Evolutionary conservation across 2,888 invertebrate genomes (phyloP).

Genomic region (Chrysina gloriosa): DNA sequence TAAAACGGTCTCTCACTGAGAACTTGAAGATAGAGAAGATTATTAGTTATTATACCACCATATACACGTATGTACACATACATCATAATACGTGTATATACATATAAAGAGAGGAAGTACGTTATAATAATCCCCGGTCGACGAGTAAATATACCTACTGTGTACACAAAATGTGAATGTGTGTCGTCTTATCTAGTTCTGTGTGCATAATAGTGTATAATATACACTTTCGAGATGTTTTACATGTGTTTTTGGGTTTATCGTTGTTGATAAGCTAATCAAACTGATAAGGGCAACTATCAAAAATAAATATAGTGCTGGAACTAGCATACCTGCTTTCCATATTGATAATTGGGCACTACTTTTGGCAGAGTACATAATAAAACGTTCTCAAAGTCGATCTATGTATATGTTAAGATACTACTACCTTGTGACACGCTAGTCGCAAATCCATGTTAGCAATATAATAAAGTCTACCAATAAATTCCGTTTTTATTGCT

Average conservation of each 20-base stretch:
- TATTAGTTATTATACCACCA: slow-evolving; percentile 30
- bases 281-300: slow-evolving; percentile 53
- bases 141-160: slow-evolving; percentile 41
- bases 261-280: slow-evolving; percentile 62
- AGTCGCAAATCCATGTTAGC: slow-evolving; percentile 28
- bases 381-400: slow-evolving; percentile 8
- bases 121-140: slow-evolving; percentile 42
- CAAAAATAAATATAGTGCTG: slow-evolving; percentile 32
- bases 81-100: slow-evolving; percentile 24
- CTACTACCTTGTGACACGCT: slow-evolving; percentile 19
- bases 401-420: slow-evolving; percentile 11
- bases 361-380: slow-evolving; percentile 35
- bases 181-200: slow-evolving; percentile 42
- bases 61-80: slow-evolving; percentile 29
- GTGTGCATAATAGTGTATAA: slow-evolving; percentile 41
- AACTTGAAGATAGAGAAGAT: slow-evolving; percentile 24
- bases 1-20: slow-evolving; percentile 10
- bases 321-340: slow-evolving; percentile 36
- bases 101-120: slow-evolving; percentile 42
- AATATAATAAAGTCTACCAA: slow-evolving; percentile 27
- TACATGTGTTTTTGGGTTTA: slow-evolving; percentile 64
- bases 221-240: slow-evolving; percentile 54
- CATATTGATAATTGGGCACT: slow-evolving; percentile 33
- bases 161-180: slow-evolving; percentile 43
- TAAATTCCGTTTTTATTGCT: slow-evolving; percentile 35